Evolutionary conservation across 2,888 invertebrate species (phyloP).

Genomic region (Clitarchus hookeri): DNA sequence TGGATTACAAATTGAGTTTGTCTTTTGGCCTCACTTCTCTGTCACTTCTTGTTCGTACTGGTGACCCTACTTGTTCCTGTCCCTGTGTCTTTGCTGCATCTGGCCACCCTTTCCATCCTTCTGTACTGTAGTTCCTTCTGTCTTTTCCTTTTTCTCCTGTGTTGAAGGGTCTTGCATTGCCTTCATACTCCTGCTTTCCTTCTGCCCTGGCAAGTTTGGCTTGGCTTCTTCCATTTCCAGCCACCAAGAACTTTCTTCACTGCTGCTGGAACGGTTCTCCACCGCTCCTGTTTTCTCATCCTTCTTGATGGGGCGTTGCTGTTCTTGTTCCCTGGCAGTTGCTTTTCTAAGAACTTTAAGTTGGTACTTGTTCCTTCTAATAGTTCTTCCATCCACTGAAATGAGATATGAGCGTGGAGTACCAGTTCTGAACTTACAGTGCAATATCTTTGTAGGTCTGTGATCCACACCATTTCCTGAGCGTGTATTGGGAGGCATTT

Average conservation of each 20-base stretch:
- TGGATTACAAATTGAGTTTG: too few relatives aligned
- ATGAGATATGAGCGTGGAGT: too few relatives aligned
- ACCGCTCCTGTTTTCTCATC: neutral
- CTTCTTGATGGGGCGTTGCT: neutral
- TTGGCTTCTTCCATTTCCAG: neutral
- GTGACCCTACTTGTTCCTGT: too few relatives aligned
- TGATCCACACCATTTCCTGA: too few relatives aligned
- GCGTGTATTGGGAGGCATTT: too few relatives aligned
- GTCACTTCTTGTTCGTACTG: too few relatives aligned
- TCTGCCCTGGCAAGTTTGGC: neutral
- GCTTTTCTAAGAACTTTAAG: neutral
- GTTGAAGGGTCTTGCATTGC: neutral
- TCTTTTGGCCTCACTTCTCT: too few relatives aligned
- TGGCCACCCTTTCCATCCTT: constrained; percentile 5
- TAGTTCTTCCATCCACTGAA: too few relatives aligned
- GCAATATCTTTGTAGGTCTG: too few relatives aligned
- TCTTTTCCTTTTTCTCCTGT: neutral
- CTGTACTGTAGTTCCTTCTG: neutral
- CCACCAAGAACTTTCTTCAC: neutral
- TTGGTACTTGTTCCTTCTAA: neutral
- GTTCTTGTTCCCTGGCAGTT: neutral
- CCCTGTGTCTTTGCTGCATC: neutral
- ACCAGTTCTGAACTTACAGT: too few relatives aligned
- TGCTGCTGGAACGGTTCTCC: neutral
- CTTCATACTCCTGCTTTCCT: neutral